phyloP scores from a whole-genome alignment of 2,797 vertebrate genomes.

The Chromobotia macracanthus region DNA sequence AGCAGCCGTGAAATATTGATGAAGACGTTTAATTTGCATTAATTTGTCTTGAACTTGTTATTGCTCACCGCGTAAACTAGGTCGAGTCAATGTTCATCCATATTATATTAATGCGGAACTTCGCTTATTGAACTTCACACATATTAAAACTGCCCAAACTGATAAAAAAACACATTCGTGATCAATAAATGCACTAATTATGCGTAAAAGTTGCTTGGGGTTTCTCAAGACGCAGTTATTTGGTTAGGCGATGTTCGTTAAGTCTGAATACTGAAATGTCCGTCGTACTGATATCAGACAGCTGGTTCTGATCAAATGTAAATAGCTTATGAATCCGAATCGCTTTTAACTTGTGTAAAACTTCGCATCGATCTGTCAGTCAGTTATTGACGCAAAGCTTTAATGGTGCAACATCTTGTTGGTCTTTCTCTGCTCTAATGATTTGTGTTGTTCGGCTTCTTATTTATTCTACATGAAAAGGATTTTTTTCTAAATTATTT shows the following conservation, averaged over 20 bases:
- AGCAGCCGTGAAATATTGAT: background rate
- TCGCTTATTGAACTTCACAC: conserved; percentile 1
- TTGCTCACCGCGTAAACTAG: conserved; percentile 4
- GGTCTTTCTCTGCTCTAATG: conserved; percentile 40
- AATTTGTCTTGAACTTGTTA: background rate
- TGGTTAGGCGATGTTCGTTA: conserved; percentile 9
- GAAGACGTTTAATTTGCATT: conserved; percentile 20
- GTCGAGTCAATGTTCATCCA: conserved; percentile 3
- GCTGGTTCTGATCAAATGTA: conserved; percentile 10
- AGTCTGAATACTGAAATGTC: conserved; percentile 4
- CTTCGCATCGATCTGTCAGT: conserved; percentile 40
- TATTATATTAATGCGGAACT: background rate
- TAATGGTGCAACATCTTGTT: conserved; percentile 8
- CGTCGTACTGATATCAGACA: conserved; percentile 30
- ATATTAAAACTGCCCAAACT: conserved; percentile 1
- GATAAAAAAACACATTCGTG: background rate
- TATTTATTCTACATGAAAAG: conserved; percentile 11
- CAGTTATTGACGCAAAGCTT: conserved; percentile 35
- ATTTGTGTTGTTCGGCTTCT: conserved; percentile 5
- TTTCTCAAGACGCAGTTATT: background rate
- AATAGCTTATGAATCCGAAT: conserved; percentile 31
- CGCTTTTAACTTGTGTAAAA: conserved; percentile 42
- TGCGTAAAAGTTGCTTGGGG: background rate
- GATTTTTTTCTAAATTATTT: conserved; percentile 11
- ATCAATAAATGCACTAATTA: conserved; percentile 14